These are phyloP conservation scores for Canis aureus DNA, from an alignment of 2,113 vertebrate species.

Conservation along the genomic window DNA sequence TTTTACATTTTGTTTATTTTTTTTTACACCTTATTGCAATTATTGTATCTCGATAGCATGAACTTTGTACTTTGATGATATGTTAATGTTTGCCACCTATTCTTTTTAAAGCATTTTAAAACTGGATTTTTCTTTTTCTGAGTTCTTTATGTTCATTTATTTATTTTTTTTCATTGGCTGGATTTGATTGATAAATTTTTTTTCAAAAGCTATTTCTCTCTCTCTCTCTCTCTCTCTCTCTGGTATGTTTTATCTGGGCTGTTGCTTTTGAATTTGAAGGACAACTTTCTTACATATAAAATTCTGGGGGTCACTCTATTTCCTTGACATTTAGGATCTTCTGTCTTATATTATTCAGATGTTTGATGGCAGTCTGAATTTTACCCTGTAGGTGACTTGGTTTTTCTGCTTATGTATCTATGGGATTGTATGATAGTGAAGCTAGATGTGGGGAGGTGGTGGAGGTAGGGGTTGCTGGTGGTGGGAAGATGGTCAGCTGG, in stretches of 20 bases:
- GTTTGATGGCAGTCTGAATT: neutral
- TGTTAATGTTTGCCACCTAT: neutral
- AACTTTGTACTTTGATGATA: neutral
- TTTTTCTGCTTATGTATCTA: neutral
- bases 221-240: neutral
- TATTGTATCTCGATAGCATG: neutral
- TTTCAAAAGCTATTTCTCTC: neutral
- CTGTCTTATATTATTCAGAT: neutral
- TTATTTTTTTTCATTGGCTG: neutral
- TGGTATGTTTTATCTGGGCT: neutral
- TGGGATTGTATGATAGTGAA: neutral
- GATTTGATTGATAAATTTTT: neutral
- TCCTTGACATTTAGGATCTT: neutral
- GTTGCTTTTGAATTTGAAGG: constrained; percentile 11
- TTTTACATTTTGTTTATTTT: neutral
- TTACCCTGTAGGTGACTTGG: neutral
- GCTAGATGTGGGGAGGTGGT: neutral
- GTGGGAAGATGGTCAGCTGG: neutral
- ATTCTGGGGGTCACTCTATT: neutral
- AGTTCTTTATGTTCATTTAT: constrained; percentile 16
- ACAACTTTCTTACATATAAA: neutral
- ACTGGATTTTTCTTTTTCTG: neutral
- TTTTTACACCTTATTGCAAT: neutral
- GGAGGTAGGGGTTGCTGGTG: no score
- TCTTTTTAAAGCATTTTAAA: neutral